phyloP scores from a whole-genome alignment of 2,113 vertebrate species.

The Microtus ochrogaster region DNA sequence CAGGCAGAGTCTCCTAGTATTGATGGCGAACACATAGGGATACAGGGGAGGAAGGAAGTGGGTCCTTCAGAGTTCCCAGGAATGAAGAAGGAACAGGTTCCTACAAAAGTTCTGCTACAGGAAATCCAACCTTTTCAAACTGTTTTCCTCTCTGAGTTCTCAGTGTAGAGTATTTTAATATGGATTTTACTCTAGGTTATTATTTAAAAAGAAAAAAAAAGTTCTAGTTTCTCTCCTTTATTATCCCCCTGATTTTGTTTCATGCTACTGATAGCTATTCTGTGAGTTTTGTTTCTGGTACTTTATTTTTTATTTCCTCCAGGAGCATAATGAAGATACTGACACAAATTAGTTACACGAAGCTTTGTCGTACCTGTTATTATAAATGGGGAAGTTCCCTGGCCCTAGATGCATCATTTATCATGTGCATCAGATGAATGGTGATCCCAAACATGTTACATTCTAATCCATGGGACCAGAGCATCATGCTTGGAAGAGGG shows the following conservation, averaged over 20 bases:
- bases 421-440: not conserved
- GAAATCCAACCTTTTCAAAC: not conserved
- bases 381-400: slow-evolving; percentile 26
- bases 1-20: not conserved
- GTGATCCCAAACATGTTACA: not conserved
- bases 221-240: not conserved
- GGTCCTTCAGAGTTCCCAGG: not conserved
- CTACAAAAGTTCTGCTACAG: not conserved
- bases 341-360: not conserved
- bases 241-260: not conserved
- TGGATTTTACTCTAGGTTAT: not conserved
- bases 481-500: not conserved
- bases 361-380: not conserved
- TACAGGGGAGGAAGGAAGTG: not conserved
- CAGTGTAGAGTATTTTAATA: not conserved
- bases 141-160: not conserved
- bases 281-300: not conserved
- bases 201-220: not conserved
- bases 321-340: not conserved
- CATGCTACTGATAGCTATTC: not conserved
- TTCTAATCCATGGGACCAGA: not conserved
- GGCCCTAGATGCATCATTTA: not conserved
- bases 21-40: no score
- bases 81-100: not conserved
- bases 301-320: slow-evolving; percentile 32